phyloP scores from a whole-genome alignment of 2,113 vertebrate genomes.

The Bostrychus sinensis region DNA sequence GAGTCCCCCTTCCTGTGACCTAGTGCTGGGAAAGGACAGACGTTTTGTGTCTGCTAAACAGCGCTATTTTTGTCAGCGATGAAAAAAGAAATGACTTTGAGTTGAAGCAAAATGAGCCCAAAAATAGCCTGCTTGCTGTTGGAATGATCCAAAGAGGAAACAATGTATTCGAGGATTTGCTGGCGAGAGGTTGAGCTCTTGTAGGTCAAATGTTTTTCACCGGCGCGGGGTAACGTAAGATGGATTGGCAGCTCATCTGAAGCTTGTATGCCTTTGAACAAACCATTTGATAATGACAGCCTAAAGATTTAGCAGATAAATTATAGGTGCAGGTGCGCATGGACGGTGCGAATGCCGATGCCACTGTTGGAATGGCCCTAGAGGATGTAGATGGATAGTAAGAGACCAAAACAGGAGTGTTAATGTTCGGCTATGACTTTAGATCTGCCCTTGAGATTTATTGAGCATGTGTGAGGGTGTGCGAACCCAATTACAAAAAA shows the following conservation, averaged over 20 bases:
- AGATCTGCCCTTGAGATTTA: constrained; percentile 69
- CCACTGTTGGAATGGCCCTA: constrained; percentile 40
- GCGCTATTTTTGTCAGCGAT: constrained; percentile 35
- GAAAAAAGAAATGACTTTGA: constrained; percentile 35
- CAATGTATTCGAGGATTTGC: constrained; percentile 20
- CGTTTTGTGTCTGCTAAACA: constrained; percentile 42
- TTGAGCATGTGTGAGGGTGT: constrained; percentile 24
- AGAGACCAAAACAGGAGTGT: constrained; percentile 63
- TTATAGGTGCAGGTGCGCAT: constrained; percentile 41
- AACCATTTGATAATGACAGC: constrained; percentile 62
- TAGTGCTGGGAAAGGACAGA: constrained; percentile 22
- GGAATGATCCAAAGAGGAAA: constrained; percentile 39
- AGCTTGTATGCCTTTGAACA: constrained; percentile 46
- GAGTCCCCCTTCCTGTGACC: constrained; percentile 32
- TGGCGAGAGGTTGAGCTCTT: constrained; percentile 25
- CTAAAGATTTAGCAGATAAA: constrained; percentile 56
- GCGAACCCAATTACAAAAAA: not conserved
- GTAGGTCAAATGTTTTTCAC: constrained; percentile 36
- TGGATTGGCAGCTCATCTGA: constrained; percentile 32
- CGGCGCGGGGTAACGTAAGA: constrained; percentile 32
- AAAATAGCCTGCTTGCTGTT: constrained; percentile 3
- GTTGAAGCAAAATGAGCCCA: constrained; percentile 5
- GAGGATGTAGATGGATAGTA: constrained; percentile 49
- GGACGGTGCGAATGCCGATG: constrained; percentile 39
- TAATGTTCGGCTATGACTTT: constrained; percentile 70